Evolutionary conservation across 2,113 vertebrate genomes (phyloP), one percentile per base, ranked within the genome.

Genomic region (Rhinogobius similis): DNA sequence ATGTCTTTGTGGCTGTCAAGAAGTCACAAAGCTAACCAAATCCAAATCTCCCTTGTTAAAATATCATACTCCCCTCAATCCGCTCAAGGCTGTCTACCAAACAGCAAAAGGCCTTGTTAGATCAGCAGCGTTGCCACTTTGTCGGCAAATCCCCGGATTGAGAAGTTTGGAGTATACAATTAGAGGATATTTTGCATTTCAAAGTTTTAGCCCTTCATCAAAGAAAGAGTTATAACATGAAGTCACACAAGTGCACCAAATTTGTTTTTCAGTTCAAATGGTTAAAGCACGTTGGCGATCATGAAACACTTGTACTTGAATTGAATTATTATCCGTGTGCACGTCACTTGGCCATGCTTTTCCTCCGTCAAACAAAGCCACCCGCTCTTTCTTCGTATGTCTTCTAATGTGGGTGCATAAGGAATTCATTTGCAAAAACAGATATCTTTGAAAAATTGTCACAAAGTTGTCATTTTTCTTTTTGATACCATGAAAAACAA

Each of bases 1-100:
- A 4, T 26, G 66, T 79, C 71, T 79, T 50, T 75, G 79, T 38
- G 73, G 71, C 79, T 77, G 78, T 80, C 32, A 62, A 67, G 65
- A 69, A 56, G 78, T 13, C 70, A 75, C 79, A 84, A 87, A 85
- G 79, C 76, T 71, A 48, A 67, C 52, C 65, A 77, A 85, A 83
- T 84, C 84, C 81, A 82, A 87, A 89, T 81, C 78, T 85, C 73
- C 82, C 87, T 90, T 83, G 82, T 89, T 90, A 87, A 88, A 89
- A 86, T 77, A 77, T 77, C 68, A 65, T 74, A 68, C 76, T 77
- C 29, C 53, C 36, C 13, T 48, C 82, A 79, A 86, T 86, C 86
- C 80, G 75, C 79, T 85, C 82, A 79, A 77, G 79, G 88, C 87
- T n/a, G 73, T 82, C 77, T 85, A 67, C 69, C 59, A 63, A 44